Percentiles rank a stretch among this genome's conserved stretches.
These are phyloP conservation scores for Esperia sulphurella DNA, from an alignment of 2,888 invertebrate genomes.

Conservation along the genomic window DNA sequence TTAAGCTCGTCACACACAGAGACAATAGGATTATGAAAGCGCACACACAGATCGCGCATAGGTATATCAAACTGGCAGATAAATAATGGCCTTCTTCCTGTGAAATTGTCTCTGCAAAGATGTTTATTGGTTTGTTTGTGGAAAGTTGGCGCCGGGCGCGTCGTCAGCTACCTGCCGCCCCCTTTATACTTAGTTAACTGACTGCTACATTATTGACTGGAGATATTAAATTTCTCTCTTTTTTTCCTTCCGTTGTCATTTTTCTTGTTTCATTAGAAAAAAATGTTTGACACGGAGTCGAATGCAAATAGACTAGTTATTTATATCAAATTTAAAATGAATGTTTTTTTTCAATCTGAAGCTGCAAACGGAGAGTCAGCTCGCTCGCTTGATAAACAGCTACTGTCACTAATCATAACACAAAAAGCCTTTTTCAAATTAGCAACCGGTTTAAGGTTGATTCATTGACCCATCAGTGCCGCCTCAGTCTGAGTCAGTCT, in stretches of 20 bases:
- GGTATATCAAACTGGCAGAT: conserved; percentile 40
- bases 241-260: conserved; percentile 24
- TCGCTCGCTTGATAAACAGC: too few species aligned
- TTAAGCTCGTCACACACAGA: background rate
- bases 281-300: background rate
- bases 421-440: too few species aligned
- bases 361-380: too few species aligned
- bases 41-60: conserved; percentile 5
- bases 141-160: conserved; percentile 42
- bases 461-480: too few species aligned
- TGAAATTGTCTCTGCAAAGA: conserved; percentile 51
- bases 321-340: background rate
- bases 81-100: conserved; percentile 54
- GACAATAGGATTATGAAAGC: background rate
- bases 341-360: too few species aligned
- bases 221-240: conserved; percentile 35
- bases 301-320: conserved; percentile 4
- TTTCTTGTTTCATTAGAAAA: conserved; percentile 15
- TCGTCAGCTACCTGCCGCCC: conserved; percentile 38
- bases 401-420: too few species aligned
- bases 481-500: too few species aligned
- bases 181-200: conserved; percentile 23
- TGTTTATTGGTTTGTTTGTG: conserved; percentile 69
- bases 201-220: conserved; percentile 37
- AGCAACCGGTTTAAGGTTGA: too few species aligned